phyloP scores from a whole-genome alignment of 2,888 invertebrate species.

The Capitulum mitella region DNA sequence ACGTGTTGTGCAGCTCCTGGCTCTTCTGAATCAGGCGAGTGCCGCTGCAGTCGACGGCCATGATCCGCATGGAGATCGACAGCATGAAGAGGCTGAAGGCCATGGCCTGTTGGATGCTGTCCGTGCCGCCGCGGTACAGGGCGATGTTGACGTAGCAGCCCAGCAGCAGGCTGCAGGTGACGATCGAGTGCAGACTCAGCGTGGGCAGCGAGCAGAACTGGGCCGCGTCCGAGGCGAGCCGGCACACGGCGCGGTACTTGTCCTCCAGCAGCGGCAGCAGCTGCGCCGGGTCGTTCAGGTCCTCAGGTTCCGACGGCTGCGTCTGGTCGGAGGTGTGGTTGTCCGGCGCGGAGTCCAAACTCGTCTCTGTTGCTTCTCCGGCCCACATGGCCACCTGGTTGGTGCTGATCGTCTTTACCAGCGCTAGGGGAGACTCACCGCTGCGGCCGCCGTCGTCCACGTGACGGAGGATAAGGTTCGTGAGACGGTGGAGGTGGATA shows the following conservation, averaged over 20 bases:
- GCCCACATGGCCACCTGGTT: too few relatives aligned
- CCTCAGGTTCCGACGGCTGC: neutral
- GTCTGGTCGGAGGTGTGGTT: neutral
- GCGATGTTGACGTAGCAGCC: neutral
- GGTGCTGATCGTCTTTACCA: too few relatives aligned
- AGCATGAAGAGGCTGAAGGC: neutral
- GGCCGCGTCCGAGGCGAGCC: neutral
- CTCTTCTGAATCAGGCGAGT: neutral
- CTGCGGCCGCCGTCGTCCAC: neutral
- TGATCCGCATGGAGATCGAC: neutral
- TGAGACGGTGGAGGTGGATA: neutral
- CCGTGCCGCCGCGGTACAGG: neutral
- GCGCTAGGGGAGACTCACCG: neutral
- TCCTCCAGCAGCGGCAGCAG: neutral
- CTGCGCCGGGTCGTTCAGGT: neutral
- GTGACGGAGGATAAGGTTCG: neutral
- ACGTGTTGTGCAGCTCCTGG: neutral
- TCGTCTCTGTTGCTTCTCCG: neutral
- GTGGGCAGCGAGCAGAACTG: neutral
- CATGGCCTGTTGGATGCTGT: neutral
- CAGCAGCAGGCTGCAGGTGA: neutral
- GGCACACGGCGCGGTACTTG: neutral
- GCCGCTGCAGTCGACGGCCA: neutral
- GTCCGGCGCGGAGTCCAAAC: too few relatives aligned
- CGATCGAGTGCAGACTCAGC: neutral